A percentile compares a stretch with the other conserved stretches of the same genome.
Evolutionary conservation across 1,140 invertebrate species (phyloP).

Genomic region (Tenebrio molitor): DNA sequence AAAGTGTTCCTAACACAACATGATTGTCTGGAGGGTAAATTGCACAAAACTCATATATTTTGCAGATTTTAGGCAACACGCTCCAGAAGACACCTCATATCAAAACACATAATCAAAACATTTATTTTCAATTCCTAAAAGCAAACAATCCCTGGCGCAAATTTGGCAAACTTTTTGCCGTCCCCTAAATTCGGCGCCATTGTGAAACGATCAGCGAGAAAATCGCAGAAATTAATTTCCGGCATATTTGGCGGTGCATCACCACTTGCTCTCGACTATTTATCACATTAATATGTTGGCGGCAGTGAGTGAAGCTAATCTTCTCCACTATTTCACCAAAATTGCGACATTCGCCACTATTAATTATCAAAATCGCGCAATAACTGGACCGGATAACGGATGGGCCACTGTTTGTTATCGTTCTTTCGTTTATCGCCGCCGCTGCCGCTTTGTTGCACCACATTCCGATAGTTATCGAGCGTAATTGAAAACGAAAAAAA

Average conservation of each 20-base stretch:
- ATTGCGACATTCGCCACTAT: slow-evolving; percentile 24
- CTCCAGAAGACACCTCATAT: too few relatives aligned
- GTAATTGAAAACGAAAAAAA: too few relatives aligned
- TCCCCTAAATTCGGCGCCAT: not conserved
- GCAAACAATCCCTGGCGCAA: too few relatives aligned
- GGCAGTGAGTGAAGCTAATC: slow-evolving; percentile 25
- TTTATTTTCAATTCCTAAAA: too few relatives aligned
- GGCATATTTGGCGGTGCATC: too few relatives aligned
- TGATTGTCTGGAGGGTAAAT: too few relatives aligned
- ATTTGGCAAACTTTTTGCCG: too few relatives aligned
- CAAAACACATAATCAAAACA: too few relatives aligned
- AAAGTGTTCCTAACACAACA: too few relatives aligned
- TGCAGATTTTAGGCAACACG: too few relatives aligned
- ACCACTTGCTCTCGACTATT: not conserved
- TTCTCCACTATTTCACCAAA: slow-evolving; percentile 30
- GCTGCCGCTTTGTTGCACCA: not conserved
- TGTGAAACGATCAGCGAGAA: too few relatives aligned
- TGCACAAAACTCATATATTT: too few relatives aligned
- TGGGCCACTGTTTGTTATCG: slow-evolving; percentile 23
- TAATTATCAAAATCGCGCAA: slow-evolving; percentile 37
- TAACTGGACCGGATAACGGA: slow-evolving; percentile 31
- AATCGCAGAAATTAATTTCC: slow-evolving; percentile 11
- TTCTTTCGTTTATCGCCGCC: slow-evolving; percentile 17
- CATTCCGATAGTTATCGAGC: not conserved
- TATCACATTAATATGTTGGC: slow-evolving; percentile 23